A percentile compares a stretch with the other conserved stretches of the same genome.
These are phyloP conservation scores for Plebejus melissa DNA, from an alignment of 2,888 invertebrate species.

Conservation along the genomic window DNA sequence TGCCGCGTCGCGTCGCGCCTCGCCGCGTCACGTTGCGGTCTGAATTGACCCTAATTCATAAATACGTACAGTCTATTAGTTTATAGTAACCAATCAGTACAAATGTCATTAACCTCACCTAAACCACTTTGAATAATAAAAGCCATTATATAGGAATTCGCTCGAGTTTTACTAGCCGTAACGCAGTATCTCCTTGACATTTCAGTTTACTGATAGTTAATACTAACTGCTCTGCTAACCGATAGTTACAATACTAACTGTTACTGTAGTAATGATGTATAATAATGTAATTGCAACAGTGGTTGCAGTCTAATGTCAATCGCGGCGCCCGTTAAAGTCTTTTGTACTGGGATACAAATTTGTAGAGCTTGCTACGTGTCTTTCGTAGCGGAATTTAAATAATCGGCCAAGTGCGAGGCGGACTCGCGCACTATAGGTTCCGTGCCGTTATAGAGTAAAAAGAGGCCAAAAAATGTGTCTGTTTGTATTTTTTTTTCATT, in stretches of 20 bases:
- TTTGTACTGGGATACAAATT: neutral
- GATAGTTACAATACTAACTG: neutral
- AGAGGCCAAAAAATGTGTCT: too few relatives aligned
- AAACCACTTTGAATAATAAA: too few relatives aligned
- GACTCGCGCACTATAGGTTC: too few relatives aligned
- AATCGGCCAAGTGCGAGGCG: too few relatives aligned
- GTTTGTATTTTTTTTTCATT: too few relatives aligned
- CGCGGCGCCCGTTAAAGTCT: neutral
- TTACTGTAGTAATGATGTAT: neutral
- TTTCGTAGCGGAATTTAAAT: neutral
- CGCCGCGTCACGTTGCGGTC: too few relatives aligned
- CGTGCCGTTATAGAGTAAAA: too few relatives aligned
- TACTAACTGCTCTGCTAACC: neutral
- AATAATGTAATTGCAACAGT: constrained; percentile 2
- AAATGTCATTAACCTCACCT: neutral
- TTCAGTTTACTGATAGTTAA: neutral
- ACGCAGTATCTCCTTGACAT: constrained; percentile 10
- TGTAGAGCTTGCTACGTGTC: neutral
- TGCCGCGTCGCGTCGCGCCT: too few relatives aligned
- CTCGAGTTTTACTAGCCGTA: neutral
- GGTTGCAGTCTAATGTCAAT: neutral
- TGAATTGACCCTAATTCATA: too few relatives aligned
- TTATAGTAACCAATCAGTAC: neutral
- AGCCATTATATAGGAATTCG: neutral
- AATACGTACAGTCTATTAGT: neutral